Evolutionary conservation across 2,888 invertebrate genomes (phyloP).

Genomic region (Esperia sulphurella): DNA sequence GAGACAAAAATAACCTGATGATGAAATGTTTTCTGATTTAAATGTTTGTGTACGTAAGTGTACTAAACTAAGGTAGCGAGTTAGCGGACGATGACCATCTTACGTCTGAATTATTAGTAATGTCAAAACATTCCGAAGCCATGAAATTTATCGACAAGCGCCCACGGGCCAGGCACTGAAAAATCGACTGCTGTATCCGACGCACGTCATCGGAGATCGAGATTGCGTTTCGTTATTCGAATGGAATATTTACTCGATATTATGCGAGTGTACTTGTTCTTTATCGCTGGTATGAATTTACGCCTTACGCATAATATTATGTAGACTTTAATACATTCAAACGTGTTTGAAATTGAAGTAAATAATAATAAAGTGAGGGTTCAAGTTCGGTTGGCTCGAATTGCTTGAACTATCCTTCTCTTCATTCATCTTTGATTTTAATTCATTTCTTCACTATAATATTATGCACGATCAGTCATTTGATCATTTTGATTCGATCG

Average conservation of each 20-base stretch:
- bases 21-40: too few relatives aligned
- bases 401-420: too few relatives aligned
- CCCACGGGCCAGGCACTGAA: constrained; percentile 33
- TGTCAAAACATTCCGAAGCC: constrained; percentile 38
- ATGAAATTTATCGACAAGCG: constrained; percentile 33
- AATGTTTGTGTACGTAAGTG: constrained; percentile 10
- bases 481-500: too few relatives aligned
- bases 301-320: not conserved
- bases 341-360: too few relatives aligned
- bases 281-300: not conserved
- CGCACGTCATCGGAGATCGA: constrained; percentile 19
- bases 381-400: too few relatives aligned
- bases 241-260: constrained; percentile 3
- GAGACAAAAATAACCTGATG: too few relatives aligned
- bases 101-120: constrained; percentile 33
- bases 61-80: constrained; percentile 25
- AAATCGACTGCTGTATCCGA: constrained; percentile 29
- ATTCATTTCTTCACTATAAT: too few relatives aligned
- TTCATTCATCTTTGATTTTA: too few relatives aligned
- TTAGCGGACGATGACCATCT: constrained; percentile 21
- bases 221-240: constrained; percentile 24
- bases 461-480: too few relatives aligned
- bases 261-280: constrained; percentile 1
- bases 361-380: too few relatives aligned
- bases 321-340: too few relatives aligned